These are phyloP conservation scores for Dasyurus viverrinus DNA, from an alignment of 2,113 vertebrate species.

Conservation along the genomic window DNA sequence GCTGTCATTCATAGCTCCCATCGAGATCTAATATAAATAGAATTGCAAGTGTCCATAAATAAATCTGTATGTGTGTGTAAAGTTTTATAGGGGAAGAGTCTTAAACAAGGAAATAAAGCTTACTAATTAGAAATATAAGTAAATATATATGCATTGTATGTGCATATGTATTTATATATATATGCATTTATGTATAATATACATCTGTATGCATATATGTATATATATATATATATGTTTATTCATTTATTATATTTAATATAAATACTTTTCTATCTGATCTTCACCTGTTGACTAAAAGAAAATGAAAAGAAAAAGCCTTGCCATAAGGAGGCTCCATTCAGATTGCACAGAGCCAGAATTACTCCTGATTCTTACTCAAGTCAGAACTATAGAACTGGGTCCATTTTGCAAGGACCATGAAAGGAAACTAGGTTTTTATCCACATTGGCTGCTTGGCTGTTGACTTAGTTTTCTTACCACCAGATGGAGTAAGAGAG, in stretches of 20 bases:
- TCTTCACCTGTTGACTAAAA: not conserved
- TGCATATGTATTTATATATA: not conserved
- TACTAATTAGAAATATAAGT: not conserved
- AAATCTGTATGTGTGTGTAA: not conserved
- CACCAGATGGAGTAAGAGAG: slow-evolving; percentile 66
- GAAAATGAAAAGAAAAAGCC: not conserved
- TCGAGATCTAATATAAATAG: not conserved
- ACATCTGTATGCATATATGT: too few species aligned
- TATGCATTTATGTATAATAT: not conserved
- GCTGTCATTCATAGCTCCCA: not conserved
- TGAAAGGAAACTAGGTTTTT: not conserved
- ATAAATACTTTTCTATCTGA: not conserved
- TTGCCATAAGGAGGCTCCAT: not conserved
- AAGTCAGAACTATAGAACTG: not conserved
- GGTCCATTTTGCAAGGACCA: not conserved
- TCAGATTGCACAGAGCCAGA: not conserved
- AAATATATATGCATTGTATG: not conserved
- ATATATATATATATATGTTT: not conserved
- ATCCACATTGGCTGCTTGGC: not conserved
- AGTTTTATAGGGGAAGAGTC: not conserved
- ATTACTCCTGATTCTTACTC: not conserved
- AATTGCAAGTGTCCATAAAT: not conserved
- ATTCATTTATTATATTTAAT: not conserved
- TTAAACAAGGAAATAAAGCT: not conserved
- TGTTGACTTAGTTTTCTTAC: slow-evolving; percentile 12